Percentiles rank a stretch among this genome's conserved stretches.
Conservation (phyloP, 2,797 vertebrate genomes). For the Phataginus tetradactyla region DNA sequence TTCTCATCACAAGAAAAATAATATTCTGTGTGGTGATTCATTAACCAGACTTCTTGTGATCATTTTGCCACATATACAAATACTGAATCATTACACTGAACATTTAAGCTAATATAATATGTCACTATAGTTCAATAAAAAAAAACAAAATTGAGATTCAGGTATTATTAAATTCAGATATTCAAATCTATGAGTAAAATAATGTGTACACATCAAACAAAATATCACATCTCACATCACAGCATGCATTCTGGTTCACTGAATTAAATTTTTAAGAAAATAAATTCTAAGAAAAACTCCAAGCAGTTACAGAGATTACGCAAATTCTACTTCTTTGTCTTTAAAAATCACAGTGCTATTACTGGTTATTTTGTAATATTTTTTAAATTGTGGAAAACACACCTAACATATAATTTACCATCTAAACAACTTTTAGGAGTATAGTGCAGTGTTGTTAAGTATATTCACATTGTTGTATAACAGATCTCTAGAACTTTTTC, state of each 20-base stretch:
- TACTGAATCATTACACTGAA: neutral
- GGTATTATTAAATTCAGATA: slow-evolving; percentile 24
- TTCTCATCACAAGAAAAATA: neutral
- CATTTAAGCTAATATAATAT: neutral
- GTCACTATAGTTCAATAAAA: neutral
- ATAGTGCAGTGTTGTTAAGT: neutral
- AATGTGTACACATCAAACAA: neutral
- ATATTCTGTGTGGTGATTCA: neutral
- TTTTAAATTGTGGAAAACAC: neutral
- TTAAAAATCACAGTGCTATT: neutral
- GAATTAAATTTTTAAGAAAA: slow-evolving; percentile 32
- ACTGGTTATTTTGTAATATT: neutral
- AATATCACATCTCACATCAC: neutral
- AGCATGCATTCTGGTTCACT: neutral
- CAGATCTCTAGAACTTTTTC: neutral
- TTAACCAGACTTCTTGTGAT: neutral
- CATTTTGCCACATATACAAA: neutral
- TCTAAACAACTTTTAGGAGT: neutral
- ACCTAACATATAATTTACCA: neutral
- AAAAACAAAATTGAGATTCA: neutral
- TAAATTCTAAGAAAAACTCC: neutral
- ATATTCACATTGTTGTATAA: neutral
- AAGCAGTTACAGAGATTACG: neutral
- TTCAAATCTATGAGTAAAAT: neutral
- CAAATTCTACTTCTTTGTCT: slow-evolving; percentile 1